Evolutionary conservation across 2,113 vertebrate genomes (phyloP).

Genomic region (Poeciliopsis prolifica): DNA sequence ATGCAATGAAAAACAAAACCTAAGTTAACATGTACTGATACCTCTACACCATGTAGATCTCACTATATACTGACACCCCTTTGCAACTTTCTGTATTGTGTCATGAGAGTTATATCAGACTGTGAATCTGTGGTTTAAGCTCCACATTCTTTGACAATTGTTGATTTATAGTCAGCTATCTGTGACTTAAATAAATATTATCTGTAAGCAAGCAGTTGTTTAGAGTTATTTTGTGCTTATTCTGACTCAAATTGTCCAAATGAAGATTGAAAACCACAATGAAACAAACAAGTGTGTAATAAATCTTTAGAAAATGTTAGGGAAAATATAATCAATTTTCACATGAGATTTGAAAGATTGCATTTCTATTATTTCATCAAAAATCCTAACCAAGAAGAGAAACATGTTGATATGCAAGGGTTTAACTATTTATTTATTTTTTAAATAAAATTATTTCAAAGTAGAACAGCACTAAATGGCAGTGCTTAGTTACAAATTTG

Average conservation of each 20-base stretch:
- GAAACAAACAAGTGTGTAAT: background rate
- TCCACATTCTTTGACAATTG: background rate
- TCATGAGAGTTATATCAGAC: background rate
- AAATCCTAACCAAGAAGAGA: background rate
- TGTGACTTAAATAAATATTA: background rate
- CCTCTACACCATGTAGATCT: too few relatives aligned
- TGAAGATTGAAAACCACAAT: background rate
- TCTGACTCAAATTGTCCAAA: background rate
- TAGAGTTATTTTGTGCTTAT: too few relatives aligned
- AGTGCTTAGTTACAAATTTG: background rate
- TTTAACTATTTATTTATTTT: background rate
- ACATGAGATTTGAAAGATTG: background rate
- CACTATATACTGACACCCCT: background rate
- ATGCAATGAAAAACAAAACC: background rate
- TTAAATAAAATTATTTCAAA: background rate
- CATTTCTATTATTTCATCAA: background rate
- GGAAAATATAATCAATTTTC: background rate
- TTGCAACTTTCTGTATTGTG: background rate
- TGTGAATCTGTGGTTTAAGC: background rate
- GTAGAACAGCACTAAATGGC: background rate
- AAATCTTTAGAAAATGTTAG: background rate
- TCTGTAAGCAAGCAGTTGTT: too few relatives aligned
- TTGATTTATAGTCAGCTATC: background rate
- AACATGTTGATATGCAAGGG: background rate
- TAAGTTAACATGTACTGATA: too few relatives aligned